phyloP scores from a whole-genome alignment of 2,113 vertebrate species.

The Pterophyllum scalare region DNA sequence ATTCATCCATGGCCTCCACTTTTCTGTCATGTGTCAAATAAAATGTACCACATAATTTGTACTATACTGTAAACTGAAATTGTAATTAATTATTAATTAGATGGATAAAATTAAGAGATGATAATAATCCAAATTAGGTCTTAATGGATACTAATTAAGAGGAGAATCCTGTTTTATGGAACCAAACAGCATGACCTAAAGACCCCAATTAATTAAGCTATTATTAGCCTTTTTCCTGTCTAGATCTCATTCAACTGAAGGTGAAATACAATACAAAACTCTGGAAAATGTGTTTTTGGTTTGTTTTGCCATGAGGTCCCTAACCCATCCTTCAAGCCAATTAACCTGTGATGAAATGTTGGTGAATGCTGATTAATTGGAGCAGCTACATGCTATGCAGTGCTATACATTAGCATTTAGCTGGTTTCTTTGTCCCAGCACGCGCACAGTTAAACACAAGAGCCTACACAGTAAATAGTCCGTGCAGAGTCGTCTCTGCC shows the following conservation, averaged over 20 bases:
- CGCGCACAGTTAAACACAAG: constrained; percentile 2
- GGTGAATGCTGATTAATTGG: constrained; percentile 67
- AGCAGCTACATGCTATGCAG: constrained; percentile 63
- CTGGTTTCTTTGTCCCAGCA: constrained; percentile 17
- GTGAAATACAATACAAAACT: constrained; percentile 40
- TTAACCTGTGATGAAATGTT: constrained; percentile 68
- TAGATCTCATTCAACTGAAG: constrained; percentile 51
- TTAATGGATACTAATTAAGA: constrained; percentile 83
- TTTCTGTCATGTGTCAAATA: constrained; percentile 74
- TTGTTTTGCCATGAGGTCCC: constrained; percentile 57
- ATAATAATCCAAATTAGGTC: constrained; percentile 79
- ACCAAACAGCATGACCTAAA: constrained; percentile 77
- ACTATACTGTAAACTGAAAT: constrained; percentile 45
- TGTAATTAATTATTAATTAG: constrained; percentile 83
- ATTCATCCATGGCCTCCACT: constrained; percentile 20
- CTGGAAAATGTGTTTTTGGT: constrained; percentile 35
- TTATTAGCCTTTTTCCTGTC: constrained; percentile 72
- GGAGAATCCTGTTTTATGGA: constrained; percentile 76
- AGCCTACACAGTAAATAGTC: neutral
- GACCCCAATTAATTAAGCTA: constrained; percentile 86
- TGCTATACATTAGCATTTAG: constrained; percentile 62
- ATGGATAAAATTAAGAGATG: constrained; percentile 82
- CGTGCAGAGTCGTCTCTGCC: neutral
- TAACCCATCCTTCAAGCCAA: constrained; percentile 63
- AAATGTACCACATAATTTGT: constrained; percentile 87